phyloP scores from a whole-genome alignment of 1,140 invertebrate species.

The Thrips palmi region DNA sequence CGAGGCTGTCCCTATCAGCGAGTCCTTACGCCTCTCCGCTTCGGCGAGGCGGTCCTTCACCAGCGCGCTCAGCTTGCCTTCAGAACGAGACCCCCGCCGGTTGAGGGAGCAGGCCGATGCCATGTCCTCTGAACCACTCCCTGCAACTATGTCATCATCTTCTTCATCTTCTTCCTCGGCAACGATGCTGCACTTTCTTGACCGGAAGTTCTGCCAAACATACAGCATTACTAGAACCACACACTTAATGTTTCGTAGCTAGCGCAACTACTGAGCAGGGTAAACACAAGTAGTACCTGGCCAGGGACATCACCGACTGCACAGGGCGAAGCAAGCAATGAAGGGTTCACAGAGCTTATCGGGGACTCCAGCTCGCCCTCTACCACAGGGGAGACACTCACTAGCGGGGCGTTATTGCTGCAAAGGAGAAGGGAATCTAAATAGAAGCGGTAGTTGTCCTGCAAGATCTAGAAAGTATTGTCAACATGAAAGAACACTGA shows the following conservation, averaged over 20 bases:
- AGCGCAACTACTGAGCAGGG: too few species aligned
- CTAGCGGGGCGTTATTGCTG: conserved; percentile 3
- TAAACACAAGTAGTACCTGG: conserved; percentile 5
- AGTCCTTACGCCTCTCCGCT: conserved; percentile 17
- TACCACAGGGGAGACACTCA: background rate
- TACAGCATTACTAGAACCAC: conserved; percentile 1
- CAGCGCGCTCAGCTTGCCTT: conserved; percentile 27
- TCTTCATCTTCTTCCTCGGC: conserved; percentile 69
- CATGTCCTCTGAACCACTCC: conserved; percentile 14
- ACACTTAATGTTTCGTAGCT: too few species aligned
- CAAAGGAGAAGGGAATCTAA: background rate
- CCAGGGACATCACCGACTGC: conserved; percentile 11
- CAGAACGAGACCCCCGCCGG: conserved; percentile 20
- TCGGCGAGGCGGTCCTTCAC: conserved; percentile 28
- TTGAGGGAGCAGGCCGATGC: conserved; percentile 16
- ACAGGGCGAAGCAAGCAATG: conserved; percentile 2
- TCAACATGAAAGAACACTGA: background rate
- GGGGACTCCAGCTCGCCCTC: background rate
- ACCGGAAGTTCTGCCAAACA: conserved; percentile 26
- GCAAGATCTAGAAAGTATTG: background rate
- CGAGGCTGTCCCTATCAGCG: too few species aligned
- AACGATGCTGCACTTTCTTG: conserved; percentile 73
- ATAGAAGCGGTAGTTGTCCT: background rate
- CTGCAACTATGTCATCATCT: conserved; percentile 32
- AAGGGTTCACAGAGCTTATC: background rate